A percentile compares a stretch with the other conserved stretches of the same genome.
Conservation (phyloP, 2,113 vertebrate genomes). For the Pogonocichla stellata region DNA sequence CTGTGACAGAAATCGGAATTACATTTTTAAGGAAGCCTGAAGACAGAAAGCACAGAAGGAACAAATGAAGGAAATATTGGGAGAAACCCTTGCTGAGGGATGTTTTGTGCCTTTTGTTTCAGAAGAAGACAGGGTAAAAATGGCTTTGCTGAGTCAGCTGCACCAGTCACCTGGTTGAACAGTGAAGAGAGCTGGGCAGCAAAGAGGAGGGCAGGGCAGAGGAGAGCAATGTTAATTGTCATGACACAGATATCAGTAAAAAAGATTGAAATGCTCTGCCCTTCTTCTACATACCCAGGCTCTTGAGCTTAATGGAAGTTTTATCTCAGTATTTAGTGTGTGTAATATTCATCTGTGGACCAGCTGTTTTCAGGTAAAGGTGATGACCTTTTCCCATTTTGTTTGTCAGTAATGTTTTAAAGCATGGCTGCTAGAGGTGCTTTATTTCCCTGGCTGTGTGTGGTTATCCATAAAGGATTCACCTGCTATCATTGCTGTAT, state of each 20-base stretch:
- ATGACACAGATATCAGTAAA: neutral
- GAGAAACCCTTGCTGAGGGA: neutral
- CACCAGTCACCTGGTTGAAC: neutral
- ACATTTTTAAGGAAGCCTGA: slow-evolving; percentile 75
- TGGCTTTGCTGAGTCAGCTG: neutral
- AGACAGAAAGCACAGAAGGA: slow-evolving; percentile 72
- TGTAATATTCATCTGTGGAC: neutral
- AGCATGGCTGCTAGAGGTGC: neutral
- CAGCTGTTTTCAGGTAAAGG: neutral
- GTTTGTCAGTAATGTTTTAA: neutral
- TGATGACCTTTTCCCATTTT: neutral
- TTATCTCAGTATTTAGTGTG: neutral
- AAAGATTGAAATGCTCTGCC: neutral
- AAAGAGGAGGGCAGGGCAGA: neutral
- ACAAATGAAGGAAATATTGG: slow-evolving; percentile 56
- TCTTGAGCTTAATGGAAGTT: neutral
- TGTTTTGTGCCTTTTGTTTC: neutral
- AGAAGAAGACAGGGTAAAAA: neutral
- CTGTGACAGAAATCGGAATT: slow-evolving; percentile 83
- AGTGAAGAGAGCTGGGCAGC: neutral
- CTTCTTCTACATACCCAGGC: neutral
- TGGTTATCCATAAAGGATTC: neutral
- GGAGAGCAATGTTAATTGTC: neutral
- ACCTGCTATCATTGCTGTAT: neutral
- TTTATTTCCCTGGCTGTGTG: neutral